These are phyloP conservation scores for Rugalucina vietnamica DNA, from an alignment of 2,888 invertebrate genomes.

Conservation along the genomic window DNA sequence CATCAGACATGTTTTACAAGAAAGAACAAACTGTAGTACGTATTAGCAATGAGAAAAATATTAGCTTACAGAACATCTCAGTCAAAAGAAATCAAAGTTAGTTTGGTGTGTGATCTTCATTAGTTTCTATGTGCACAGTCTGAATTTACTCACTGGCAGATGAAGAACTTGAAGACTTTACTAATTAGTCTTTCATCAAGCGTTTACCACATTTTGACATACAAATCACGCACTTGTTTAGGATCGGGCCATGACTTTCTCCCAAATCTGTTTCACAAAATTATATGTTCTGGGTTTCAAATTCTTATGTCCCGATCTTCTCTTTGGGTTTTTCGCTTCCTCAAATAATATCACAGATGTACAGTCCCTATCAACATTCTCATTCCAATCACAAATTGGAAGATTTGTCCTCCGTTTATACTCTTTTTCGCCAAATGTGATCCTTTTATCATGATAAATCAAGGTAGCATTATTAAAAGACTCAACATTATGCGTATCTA, in stretches of 20 bases:
- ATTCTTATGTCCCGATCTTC: constrained; percentile 13
- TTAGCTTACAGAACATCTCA: no score
- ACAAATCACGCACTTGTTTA: background rate
- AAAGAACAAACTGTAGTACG: no score
- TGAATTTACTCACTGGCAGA: no score
- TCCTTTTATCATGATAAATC: background rate
- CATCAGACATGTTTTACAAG: no score
- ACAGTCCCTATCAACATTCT: constrained; percentile 1
- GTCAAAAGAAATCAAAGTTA: no score
- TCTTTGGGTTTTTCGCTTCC: constrained; percentile 9
- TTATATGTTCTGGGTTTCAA: constrained; percentile 20
- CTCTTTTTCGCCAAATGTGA: background rate
- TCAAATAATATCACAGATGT: background rate
- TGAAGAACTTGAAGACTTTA: no score
- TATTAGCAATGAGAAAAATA: no score
- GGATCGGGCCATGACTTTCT: background rate
- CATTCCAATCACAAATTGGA: constrained; percentile 4
- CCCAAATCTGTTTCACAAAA: background rate
- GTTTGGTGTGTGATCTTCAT: no score
- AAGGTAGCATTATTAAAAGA: constrained; percentile 30
- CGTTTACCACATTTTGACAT: no score
- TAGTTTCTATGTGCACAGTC: no score
- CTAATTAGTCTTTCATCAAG: no score
- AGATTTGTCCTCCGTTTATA: background rate
- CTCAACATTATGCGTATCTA: constrained; percentile 56